Percentiles rank a stretch among this genome's conserved stretches.
These are phyloP conservation scores for Bryconaethiops microstoma DNA, from an alignment of 2,797 vertebrate species.

Conservation along the genomic window DNA sequence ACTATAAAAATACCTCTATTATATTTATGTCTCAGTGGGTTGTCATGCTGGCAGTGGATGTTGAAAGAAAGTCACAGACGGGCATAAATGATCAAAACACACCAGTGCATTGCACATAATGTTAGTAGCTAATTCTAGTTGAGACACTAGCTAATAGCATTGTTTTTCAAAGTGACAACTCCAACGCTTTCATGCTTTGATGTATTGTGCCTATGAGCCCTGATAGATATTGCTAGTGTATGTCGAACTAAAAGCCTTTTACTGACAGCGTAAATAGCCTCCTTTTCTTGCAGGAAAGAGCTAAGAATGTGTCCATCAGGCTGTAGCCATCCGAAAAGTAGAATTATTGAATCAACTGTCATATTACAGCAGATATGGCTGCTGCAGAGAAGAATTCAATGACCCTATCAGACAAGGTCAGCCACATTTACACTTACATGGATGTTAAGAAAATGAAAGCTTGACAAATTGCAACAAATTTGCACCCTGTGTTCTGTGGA, in stretches of 20 bases:
- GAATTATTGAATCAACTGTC: constrained; percentile 1
- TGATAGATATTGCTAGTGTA: not conserved
- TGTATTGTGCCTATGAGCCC: not conserved
- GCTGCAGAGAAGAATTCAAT: constrained; percentile 3
- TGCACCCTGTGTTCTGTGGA: not conserved
- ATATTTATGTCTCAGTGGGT: constrained; percentile 8
- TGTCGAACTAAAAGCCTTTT: not conserved
- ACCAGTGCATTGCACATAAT: not conserved
- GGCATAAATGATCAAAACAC: not conserved
- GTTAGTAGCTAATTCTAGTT: not conserved
- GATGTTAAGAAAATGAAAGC: not conserved
- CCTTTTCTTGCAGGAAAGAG: not conserved
- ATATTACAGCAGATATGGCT: not conserved
- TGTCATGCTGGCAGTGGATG: not conserved
- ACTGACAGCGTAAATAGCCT: not conserved
- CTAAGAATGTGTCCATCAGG: not conserved
- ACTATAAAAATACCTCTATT: not conserved
- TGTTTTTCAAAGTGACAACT: not conserved
- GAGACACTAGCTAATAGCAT: not conserved
- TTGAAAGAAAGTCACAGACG: not conserved
- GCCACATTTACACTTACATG: constrained; percentile 1
- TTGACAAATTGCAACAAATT: constrained; percentile 13
- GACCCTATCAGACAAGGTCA: not conserved
- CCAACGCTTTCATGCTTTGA: not conserved
- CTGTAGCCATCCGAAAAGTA: not conserved